Evolutionary conservation across 2,113 vertebrate species (phyloP).

Genomic region (Oreotragus oreotragus): DNA sequence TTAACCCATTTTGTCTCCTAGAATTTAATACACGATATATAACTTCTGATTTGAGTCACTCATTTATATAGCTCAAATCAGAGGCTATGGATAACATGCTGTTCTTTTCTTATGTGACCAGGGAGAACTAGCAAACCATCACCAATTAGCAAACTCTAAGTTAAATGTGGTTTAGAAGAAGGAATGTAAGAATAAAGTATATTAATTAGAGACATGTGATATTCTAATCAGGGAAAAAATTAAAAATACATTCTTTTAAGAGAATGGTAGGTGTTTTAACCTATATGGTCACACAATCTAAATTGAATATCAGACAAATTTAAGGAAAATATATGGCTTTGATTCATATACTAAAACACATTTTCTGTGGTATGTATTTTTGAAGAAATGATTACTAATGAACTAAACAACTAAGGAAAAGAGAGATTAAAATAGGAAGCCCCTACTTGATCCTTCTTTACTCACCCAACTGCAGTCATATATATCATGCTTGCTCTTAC

Average conservation of each 20-base stretch:
- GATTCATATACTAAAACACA: not conserved
- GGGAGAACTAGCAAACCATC: not conserved
- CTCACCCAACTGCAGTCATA: not conserved
- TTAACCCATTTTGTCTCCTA: not conserved
- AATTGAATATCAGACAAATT: not conserved
- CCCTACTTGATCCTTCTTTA: no score
- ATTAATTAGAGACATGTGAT: not conserved
- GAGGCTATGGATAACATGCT: not conserved
- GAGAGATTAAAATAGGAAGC: not conserved
- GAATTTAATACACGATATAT: not conserved
- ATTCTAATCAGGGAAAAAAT: not conserved
- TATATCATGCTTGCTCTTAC: not conserved
- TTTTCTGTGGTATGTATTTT: not conserved
- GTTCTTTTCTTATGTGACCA: not conserved
- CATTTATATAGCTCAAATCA: not conserved
- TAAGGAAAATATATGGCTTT: not conserved
- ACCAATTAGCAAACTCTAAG: not conserved
- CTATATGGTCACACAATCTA: not conserved
- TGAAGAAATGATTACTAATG: not conserved
- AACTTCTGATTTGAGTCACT: not conserved
- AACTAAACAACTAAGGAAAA: not conserved
- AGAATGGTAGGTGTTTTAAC: not conserved
- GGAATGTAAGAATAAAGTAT: not conserved
- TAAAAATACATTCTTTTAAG: not conserved
- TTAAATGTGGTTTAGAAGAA: not conserved